Evolutionary conservation across 2,888 invertebrate genomes (phyloP), one percentile per base, ranked within the genome.

Genomic region (Drosophila prolongata): DNA sequence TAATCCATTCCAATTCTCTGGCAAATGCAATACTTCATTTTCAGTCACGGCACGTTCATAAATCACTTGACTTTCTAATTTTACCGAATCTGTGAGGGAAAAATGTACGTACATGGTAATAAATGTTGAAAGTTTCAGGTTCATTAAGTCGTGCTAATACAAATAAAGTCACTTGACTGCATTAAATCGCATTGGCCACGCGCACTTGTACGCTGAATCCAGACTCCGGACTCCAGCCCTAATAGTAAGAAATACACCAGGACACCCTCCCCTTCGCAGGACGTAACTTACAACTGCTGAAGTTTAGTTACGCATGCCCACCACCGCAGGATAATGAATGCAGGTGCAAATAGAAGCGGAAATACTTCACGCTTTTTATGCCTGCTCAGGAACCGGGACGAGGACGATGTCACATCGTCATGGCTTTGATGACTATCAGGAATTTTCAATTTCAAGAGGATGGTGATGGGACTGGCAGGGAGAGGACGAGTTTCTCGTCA

Each of bases 171-270:
- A 90, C 85, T 86, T 72, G 81, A 82, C 78, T 90, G 88, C 82
- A 83, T 85, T 75, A 87, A 91, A 91, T 91, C 81, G 71, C 67
- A 90, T 91, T 90, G 82, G 89, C 74, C 66, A 90, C 89, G 91
- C 89, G 82, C 91, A 91, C 92, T 91, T 91, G 91, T 90, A 77
- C 70, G 56, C 43, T 52, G 60, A 47, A 24, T 16, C 30, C 57
- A 34, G 57, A 62, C 30, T 43, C 54, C 42, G 44, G 52, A 16
- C 43, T 46, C 53, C 47, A 47, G 34, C 47, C 47, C 47, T 47
- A 3, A n/a, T 16, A 47, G n/a, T 34, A 14, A 30, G n/a, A 30
- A 27, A 30, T 30, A 11, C 14, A 30, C 30, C 38, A 49, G 11
- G 27, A 52, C 49, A 49, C 16, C 55, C 55, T 53, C 68, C 30